Evolutionary conservation across 2,113 vertebrate species (phyloP), one percentile per base, ranked within the genome.

Genomic region (Ifrita kowaldi): DNA sequence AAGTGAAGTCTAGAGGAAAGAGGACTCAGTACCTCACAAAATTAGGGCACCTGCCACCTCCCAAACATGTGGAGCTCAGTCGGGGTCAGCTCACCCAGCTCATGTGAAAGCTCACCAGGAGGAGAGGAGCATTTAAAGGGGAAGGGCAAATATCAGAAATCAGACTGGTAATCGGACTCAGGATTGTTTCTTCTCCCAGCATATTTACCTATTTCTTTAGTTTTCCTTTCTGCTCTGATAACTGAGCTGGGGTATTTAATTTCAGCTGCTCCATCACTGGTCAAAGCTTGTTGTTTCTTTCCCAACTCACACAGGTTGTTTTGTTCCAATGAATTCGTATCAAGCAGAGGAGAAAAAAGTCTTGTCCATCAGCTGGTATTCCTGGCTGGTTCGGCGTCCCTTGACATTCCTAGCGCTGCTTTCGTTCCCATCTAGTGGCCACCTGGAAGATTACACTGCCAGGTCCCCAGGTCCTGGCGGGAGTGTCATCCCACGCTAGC

Each of bases 361-460:
- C 32, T 6, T 6, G 0, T 65, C 53, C 46, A 2, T 62, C 32
- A 2, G 37, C 9, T 7, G 3, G 21, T 44, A 3, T 28, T 39
- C 10, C 62, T 15, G 33, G 2, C 4, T 2, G 15, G 30, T 19
- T 53, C 21, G 4, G 23, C 4, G 19, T 7, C 11, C 55, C 26
- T 1, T 9, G 35, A 1, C 32, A 3, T 33, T 18, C 16, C 44
- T 10, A 59, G 65, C 20, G 1, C 70, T 27, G 81, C 56, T 55
- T 73, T 35, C 75, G 15, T 95, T 85, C 55, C 95, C 91, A 89
- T 60, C 93, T 95, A 84, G 91, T 24, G 91, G 89, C 80, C 79
- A 39, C 67, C 59, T 70, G 16, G 12, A 21, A 60, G 35, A 80
- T 37, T 57, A 15, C 92, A 76, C 17, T 41, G 10, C 16, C 50